These are phyloP conservation scores for Phorcus lineatus DNA, from an alignment of 2,888 invertebrate genomes.

Conservation along the genomic window DNA sequence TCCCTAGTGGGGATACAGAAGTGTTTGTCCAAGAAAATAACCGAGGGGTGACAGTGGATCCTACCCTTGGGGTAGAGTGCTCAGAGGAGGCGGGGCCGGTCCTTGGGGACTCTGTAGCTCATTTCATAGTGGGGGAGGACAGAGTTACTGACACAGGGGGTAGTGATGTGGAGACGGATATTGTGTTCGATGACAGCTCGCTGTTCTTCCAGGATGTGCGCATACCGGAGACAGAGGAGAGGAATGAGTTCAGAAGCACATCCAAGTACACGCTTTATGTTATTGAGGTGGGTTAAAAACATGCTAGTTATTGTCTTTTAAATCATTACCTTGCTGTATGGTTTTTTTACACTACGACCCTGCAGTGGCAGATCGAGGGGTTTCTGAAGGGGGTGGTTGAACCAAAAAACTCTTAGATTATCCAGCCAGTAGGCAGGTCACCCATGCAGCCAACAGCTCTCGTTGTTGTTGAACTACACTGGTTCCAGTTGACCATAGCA, in stretches of 20 bases:
- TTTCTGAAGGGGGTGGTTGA: no score
- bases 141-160: neutral
- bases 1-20: neutral
- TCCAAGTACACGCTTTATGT: slow-evolving; percentile 60
- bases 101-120: neutral
- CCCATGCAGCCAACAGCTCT: no score
- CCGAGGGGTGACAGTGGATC: neutral
- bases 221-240: slow-evolving; percentile 53
- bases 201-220: slow-evolving; percentile 50
- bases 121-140: neutral
- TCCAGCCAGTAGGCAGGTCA: no score
- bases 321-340: no score
- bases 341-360: no score
- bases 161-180: neutral
- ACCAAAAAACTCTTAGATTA: no score
- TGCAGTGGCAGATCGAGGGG: no score
- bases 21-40: neutral
- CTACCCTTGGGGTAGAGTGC: neutral
- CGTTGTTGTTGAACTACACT: no score
- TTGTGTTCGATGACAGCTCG: slow-evolving; percentile 16
- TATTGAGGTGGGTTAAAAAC: slow-evolving; percentile 52
- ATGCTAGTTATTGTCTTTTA: no score
- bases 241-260: slow-evolving; percentile 52
- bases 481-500: no score
- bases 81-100: slow-evolving; percentile 13